Percentiles rank a stretch among this genome's conserved stretches.
Conservation (phyloP, 2,797 vertebrate genomes). For the Molossus molossus region DNA sequence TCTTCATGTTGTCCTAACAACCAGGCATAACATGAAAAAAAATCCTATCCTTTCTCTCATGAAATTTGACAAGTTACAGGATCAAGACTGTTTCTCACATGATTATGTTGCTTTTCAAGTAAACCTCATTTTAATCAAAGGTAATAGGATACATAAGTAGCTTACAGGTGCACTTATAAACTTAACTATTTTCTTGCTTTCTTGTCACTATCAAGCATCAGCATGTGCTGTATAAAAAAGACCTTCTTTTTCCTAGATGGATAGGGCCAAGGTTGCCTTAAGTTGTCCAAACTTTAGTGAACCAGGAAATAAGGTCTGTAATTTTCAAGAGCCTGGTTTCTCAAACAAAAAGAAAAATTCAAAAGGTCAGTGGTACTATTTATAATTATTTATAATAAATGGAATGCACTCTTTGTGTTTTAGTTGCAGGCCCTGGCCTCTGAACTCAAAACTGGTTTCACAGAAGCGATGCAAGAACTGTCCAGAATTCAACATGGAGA, state of each 20-base stretch:
- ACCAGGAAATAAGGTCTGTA: background rate
- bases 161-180: background rate
- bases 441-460: constrained; percentile 96
- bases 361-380: background rate
- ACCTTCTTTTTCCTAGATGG: background rate
- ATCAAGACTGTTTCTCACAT: constrained; percentile 50
- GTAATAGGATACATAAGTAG: background rate
- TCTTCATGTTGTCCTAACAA: constrained; percentile 40
- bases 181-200: constrained; percentile 2
- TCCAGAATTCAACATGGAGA: constrained; percentile 94
- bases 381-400: constrained; percentile 37
- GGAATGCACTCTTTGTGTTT: constrained; percentile 76
- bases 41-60: background rate
- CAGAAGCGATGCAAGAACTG: constrained; percentile 94
- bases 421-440: constrained; percentile 97
- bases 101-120: constrained; percentile 62
- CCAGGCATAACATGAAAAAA: background rate
- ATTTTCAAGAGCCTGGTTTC: constrained; percentile 55
- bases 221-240: background rate
- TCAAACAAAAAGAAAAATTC: constrained; percentile 53
- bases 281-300: background rate
- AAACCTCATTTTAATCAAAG: constrained; percentile 60
- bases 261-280: background rate
- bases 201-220: constrained; percentile 8
- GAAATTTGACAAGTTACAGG: constrained; percentile 28